These are phyloP conservation scores for Eupsilia transversa DNA, from an alignment of 2,888 invertebrate species.

Conservation along the genomic window DNA sequence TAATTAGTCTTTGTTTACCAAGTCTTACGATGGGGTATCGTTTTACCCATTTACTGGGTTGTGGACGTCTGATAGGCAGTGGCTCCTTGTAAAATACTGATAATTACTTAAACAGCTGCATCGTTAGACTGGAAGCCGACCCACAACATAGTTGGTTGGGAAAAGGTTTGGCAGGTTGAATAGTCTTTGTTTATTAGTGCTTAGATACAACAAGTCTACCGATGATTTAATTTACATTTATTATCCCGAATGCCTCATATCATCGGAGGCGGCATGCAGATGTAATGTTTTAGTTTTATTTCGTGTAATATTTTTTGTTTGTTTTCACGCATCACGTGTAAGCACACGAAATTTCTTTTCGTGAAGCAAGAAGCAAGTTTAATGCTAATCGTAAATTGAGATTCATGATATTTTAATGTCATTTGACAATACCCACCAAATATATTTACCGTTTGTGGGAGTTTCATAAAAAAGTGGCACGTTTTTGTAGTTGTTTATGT, in stretches of 20 bases:
- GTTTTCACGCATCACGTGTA: constrained; percentile 55
- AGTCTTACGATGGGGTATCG: too few relatives aligned
- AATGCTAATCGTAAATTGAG: constrained; percentile 47
- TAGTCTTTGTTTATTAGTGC: too few relatives aligned
- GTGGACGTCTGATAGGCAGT: too few relatives aligned
- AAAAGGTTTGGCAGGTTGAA: too few relatives aligned
- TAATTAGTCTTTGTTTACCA: too few relatives aligned
- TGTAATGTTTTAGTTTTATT: background rate
- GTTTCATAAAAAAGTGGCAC: constrained; percentile 61
- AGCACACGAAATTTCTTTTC: constrained; percentile 39
- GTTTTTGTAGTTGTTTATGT: constrained; percentile 61
- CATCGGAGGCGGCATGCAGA: background rate
- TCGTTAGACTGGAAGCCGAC: too few relatives aligned
- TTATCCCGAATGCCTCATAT: background rate
- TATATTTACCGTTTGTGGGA: constrained; percentile 62
- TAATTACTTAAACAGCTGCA: too few relatives aligned
- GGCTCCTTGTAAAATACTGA: too few relatives aligned
- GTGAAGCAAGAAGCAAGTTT: constrained; percentile 54
- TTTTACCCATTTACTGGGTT: too few relatives aligned
- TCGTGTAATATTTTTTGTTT: constrained; percentile 1
- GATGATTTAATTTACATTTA: constrained; percentile 47
- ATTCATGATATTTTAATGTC: constrained; percentile 64
- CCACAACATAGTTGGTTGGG: too few relatives aligned
- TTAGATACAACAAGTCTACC: background rate
- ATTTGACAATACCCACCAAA: constrained; percentile 47